Evolutionary conservation across 2,113 vertebrate species (phyloP), one percentile per base, ranked within the genome.

Genomic region (Struthidea cinerea): DNA sequence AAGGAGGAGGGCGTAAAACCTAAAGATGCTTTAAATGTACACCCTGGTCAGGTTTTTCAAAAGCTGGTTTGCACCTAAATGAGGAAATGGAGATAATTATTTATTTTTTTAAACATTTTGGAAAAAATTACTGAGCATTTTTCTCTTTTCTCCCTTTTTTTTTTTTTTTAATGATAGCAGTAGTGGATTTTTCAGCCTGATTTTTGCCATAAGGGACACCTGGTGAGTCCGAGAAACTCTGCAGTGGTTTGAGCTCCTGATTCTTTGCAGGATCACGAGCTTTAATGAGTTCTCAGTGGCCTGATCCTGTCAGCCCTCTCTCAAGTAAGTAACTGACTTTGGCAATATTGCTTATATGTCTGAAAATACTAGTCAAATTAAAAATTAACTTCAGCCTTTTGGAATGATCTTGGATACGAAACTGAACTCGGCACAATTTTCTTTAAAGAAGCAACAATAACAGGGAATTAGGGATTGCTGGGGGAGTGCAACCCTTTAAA

Each of bases 201-300:
- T 90, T 95, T 97, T 94, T 97, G 68, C 75, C 37, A 44, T 89
- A 88, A 91, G 61, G 44, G 74, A 84, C 74, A 92, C 52, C 37
- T 77, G 90, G 91, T 44, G 50, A 76, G 50, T 76, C 46, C 0
- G 0, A 91, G 84, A 55, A 85, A 73, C 39, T 84, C 74, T 26
- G 42, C 87, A 42, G 39, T 5, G 1, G 19, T 60, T 85, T 42
- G 39, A 55, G 77, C 42, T 95, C 35, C 82, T 69, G 63, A 30
- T 71, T 83, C 67, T 79, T 87, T 83, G 75, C 50, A 73, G 59
- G 42, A 61, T 71, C n/a, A 16, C 76, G 79, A 69, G 37, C 13
- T 92, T 89, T 78, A 89, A 90, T 57, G 88, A 96, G 85, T 44
- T 84, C 68, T 83, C 85, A 27, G 71, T 24, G 13, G 68, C 90